phyloP scores from a whole-genome alignment of 2,113 vertebrate species.

The Octodon degus region DNA sequence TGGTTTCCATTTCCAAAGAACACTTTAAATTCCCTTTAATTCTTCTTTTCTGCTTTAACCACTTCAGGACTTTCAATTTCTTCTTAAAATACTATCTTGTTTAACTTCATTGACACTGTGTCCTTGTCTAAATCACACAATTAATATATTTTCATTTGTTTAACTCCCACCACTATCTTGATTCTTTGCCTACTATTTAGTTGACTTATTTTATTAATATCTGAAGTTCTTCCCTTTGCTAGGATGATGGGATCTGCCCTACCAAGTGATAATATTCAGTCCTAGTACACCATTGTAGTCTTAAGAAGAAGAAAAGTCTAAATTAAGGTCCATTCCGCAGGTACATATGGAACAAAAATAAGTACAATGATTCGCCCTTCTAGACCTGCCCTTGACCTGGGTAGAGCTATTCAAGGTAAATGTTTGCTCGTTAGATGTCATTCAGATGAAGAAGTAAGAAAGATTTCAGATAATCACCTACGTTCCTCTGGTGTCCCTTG shows the following conservation, averaged over 20 bases:
- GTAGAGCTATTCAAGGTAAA: neutral
- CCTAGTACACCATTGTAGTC: neutral
- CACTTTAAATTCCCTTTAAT: neutral
- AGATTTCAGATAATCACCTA: neutral
- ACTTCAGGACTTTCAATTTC: neutral
- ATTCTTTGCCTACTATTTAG: neutral
- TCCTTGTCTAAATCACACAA: neutral
- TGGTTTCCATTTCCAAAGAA: neutral
- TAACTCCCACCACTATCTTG: neutral
- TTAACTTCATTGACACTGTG: neutral
- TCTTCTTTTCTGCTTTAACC: neutral
- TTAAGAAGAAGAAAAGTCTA: neutral
- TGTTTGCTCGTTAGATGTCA: neutral
- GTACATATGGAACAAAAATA: neutral
- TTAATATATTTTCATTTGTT: neutral
- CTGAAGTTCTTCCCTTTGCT: neutral
- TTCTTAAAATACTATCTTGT: neutral
- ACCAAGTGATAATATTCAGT: neutral
- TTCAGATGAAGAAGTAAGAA: neutral
- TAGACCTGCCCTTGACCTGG: neutral
- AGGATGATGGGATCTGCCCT: neutral
- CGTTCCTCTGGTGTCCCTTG: neutral
- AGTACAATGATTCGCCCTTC: neutral
- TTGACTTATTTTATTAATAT: neutral
- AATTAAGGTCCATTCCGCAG: neutral